Percentiles rank a stretch among this genome's conserved stretches.
These are phyloP conservation scores for Exocentrus adspersus DNA, from an alignment of 2,888 invertebrate genomes.

Conservation along the genomic window DNA sequence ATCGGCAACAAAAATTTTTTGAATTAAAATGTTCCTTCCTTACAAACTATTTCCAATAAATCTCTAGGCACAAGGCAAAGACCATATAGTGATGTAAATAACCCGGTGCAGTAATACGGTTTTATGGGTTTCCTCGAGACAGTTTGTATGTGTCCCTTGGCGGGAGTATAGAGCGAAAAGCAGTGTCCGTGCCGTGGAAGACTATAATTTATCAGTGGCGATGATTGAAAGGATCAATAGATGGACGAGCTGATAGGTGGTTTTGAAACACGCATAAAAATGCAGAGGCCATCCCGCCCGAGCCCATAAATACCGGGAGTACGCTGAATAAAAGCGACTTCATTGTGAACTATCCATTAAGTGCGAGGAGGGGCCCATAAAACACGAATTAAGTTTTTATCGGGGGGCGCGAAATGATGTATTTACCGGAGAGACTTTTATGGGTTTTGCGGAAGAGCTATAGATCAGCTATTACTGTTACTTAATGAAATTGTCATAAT, in stretches of 20 bases:
- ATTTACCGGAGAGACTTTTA: slow-evolving; percentile 51
- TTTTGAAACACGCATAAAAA: slow-evolving; percentile 47
- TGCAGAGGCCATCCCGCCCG: slow-evolving; percentile 43
- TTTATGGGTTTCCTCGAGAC: slow-evolving; percentile 28
- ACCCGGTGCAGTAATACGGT: slow-evolving; percentile 25
- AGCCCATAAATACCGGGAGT: slow-evolving; percentile 45
- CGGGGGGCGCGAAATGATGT: slow-evolving; percentile 54
- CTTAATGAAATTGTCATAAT: slow-evolving; percentile 28
- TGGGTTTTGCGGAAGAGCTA: slow-evolving; percentile 35
- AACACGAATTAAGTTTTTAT: slow-evolving; percentile 57
- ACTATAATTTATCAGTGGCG: slow-evolving; percentile 45
- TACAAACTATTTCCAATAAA: slow-evolving; percentile 23
- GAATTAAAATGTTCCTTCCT: slow-evolving; percentile 14
- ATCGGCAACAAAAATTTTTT: no score
- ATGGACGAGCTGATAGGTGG: slow-evolving; percentile 47
- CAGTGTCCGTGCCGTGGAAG: slow-evolving; percentile 39
- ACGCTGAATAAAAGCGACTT: slow-evolving; percentile 51
- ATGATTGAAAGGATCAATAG: slow-evolving; percentile 47
- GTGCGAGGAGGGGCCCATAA: slow-evolving; percentile 52
- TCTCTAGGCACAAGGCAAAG: slow-evolving; percentile 18
- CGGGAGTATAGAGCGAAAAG: slow-evolving; percentile 26
- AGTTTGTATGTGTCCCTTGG: slow-evolving; percentile 26
- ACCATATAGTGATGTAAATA: slow-evolving; percentile 28
- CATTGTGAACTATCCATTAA: slow-evolving; percentile 52
- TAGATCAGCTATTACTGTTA: slow-evolving; percentile 27